Evolutionary conservation across 2,797 vertebrate genomes (phyloP).

Genomic region (Macrochelys suwanniensis): DNA sequence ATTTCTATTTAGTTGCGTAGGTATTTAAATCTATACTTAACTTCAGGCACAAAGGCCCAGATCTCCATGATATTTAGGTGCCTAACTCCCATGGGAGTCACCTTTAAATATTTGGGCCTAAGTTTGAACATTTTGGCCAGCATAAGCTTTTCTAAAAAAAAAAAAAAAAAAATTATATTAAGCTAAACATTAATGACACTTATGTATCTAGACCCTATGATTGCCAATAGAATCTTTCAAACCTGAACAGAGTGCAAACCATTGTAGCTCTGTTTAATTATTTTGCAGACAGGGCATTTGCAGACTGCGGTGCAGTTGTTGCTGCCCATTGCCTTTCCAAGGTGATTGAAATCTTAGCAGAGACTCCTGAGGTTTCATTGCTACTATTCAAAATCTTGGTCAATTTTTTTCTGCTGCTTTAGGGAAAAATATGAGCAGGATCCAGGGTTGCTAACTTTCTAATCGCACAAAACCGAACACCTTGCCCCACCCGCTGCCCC

Average conservation of each 20-base stretch:
- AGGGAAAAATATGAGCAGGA: neutral
- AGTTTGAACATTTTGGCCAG: neutral
- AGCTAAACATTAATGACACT: neutral
- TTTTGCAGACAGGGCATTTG: neutral
- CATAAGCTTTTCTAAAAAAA: neutral
- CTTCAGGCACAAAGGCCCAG: neutral
- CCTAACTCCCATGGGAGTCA: neutral
- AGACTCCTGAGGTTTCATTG: neutral
- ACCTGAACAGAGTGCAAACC: neutral
- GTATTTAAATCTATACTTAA: neutral
- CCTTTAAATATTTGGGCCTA: neutral
- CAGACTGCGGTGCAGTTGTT: neutral
- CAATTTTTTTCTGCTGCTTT: conserved; percentile 15
- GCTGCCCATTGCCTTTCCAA: neutral
- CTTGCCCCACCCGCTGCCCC: too few relatives aligned
- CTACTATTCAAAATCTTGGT: neutral
- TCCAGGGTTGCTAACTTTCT: neutral
- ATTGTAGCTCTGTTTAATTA: neutral
- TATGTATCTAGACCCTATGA: neutral
- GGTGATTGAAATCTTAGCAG: conserved; percentile 6
- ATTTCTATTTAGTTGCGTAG: neutral
- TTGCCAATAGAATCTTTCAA: neutral
- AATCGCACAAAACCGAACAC: too few relatives aligned
- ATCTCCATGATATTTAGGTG: neutral
- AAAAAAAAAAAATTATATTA: neutral